Percentiles rank a stretch among this genome's conserved stretches.
Conservation (phyloP, 1,140 invertebrate species). For the Cotesia typhae region DNA sequence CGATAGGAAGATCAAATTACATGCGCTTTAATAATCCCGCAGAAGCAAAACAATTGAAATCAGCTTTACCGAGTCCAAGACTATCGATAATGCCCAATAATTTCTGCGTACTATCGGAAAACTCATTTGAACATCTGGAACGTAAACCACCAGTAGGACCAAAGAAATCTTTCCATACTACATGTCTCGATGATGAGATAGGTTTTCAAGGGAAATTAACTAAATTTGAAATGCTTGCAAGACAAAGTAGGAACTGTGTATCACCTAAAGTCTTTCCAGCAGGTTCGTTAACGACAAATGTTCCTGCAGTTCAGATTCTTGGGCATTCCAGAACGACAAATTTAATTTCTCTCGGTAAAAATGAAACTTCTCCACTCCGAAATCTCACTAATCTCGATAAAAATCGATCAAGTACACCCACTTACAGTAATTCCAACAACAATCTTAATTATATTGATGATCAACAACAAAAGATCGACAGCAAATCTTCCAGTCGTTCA, state of each 20-base stretch:
- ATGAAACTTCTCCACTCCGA: conserved; percentile 48
- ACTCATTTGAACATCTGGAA: conserved; percentile 51
- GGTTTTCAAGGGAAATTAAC: conserved; percentile 61
- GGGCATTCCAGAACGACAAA: conserved; percentile 63
- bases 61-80: conserved; percentile 76
- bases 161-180: conserved; percentile 62
- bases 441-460: conserved; percentile 26
- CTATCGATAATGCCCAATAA: conserved; percentile 80
- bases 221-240: conserved; percentile 62
- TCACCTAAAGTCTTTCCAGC: conserved; percentile 82
- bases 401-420: conserved; percentile 50
- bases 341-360: conserved; percentile 51
- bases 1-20: conserved; percentile 86
- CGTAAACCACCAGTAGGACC: conserved; percentile 67
- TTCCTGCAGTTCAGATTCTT: conserved; percentile 80
- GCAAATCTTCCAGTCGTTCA: conserved; percentile 37
- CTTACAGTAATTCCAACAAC: conserved; percentile 23
- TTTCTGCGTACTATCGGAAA: conserved; percentile 57
- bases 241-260: conserved; percentile 61
- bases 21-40: conserved; percentile 91
- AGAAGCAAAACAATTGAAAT: conserved; percentile 85
- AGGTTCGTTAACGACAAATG: conserved; percentile 79
- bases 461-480: conserved; percentile 24
- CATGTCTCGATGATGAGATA: conserved; percentile 66
- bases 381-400: conserved; percentile 57